Base-by-base conservation (phyloP, 2,888 invertebrate species). In the Brachyopa scutellaris region DNA sequence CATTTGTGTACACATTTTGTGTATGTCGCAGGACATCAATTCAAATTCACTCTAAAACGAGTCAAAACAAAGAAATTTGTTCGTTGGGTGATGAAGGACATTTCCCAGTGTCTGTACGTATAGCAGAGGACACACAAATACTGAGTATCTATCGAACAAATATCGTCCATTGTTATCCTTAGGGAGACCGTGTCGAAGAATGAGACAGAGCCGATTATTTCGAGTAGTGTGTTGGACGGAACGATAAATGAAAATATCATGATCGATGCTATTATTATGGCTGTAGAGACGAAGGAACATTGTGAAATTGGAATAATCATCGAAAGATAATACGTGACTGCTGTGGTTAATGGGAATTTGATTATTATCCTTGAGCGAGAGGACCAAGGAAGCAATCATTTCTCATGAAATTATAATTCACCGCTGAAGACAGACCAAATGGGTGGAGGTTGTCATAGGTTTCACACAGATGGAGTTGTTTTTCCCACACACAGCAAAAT, bases 301-400 rank as follows among this genome's bases (percentile, higher is more conserved):
- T 40, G 23, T 40, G 33, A 61, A 61, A 61, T 61, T 72, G 61
- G 51, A 53, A 72, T 72, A 72, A 59, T 61, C 70, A 51, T 51
- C 51, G 49, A 70, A n/a, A 61, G 42, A 70, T 61, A 42, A 53
- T 61, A 72, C 70, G 70, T 61, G 70, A 61, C 70, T 51, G 70
- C 51, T 72, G 59, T 42, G 51, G n/a, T 72, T 61, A 72, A 72
- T 72, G 61, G 59, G 40, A 72, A 72, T 51, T 72, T 61, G 70
- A 72, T 72, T 61, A 26, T 72, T 61, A 61, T 61, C 51, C 51
- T 45, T 17, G 45, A 45, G 23, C 17, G 7, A n/a, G n/a, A n/a
- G n/a, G n/a, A n/a, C n/a, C n/a, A n/a, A 13, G 13, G 31, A 21
- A 15, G 21, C 7, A 19, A 29, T 31, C 11, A 26, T 19, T 21